A percentile compares a stretch with the other conserved stretches of the same genome.
Conservation (phyloP, 2,888 invertebrate species). For the Andrena haemorrhoa region DNA sequence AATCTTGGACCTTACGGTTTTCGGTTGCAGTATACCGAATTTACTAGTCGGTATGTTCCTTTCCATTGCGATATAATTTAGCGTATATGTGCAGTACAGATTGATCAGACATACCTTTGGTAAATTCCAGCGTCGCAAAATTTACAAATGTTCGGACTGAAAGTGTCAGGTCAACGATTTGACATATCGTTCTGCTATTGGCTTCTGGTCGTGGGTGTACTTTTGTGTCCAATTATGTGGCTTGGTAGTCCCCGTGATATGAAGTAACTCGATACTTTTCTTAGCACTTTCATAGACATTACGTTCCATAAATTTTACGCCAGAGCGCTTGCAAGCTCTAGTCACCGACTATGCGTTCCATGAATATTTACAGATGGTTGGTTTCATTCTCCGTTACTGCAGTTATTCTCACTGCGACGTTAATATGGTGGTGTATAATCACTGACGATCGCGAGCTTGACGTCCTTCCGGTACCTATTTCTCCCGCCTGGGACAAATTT, state of each 20-base stretch:
- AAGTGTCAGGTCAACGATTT: slow-evolving; percentile 88
- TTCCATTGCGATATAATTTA: not conserved
- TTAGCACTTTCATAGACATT: slow-evolving; percentile 27
- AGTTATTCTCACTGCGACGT: slow-evolving; percentile 88
- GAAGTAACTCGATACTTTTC: slow-evolving; percentile 88
- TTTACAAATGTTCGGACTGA: slow-evolving; percentile 91
- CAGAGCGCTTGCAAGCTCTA: not conserved
- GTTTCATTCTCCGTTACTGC: slow-evolving; percentile 89
- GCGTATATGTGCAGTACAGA: not conserved
- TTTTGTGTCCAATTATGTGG: slow-evolving; percentile 94
- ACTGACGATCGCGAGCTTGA: slow-evolving; percentile 74
- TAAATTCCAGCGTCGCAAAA: slow-evolving; percentile 90
- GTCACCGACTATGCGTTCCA: not conserved
- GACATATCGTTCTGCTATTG: slow-evolving; percentile 93
- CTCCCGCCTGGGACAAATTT: slow-evolving; percentile 84
- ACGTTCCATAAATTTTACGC: not conserved
- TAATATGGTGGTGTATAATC: slow-evolving; percentile 89
- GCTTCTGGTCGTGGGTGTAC: slow-evolving; percentile 91
- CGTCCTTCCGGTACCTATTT: slow-evolving; percentile 83
- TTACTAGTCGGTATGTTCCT: slow-evolving; percentile 89
- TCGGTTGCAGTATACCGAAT: slow-evolving; percentile 92
- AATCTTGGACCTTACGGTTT: slow-evolving; percentile 91
- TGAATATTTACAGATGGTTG: slow-evolving; percentile 86
- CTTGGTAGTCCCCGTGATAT: slow-evolving; percentile 96
- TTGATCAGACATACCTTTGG: slow-evolving; percentile 1